Evolutionary conservation across 2,797 vertebrate genomes (phyloP).

Genomic region (Sandelia bainsii): DNA sequence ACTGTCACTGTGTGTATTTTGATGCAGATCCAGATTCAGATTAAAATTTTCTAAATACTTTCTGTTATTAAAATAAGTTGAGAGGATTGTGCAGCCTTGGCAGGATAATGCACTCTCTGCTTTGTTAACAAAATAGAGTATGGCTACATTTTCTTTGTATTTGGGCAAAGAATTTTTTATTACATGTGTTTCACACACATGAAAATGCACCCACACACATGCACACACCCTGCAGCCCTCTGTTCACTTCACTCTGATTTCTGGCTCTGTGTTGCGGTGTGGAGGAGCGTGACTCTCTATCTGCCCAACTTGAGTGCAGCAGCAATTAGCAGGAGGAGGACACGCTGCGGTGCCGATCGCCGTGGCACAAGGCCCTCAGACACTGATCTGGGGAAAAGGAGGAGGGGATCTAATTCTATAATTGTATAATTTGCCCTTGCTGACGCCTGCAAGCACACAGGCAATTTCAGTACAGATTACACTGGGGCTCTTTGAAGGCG

Average conservation of each 20-base stretch:
- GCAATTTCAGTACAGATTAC: conserved; percentile 86
- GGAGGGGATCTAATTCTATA: conserved; percentile 78
- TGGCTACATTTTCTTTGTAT: conserved; percentile 16
- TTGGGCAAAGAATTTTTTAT: not conserved
- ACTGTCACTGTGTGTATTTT: conserved; percentile 8
- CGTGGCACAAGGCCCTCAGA: conserved; percentile 25
- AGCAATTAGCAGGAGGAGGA: conserved; percentile 56
- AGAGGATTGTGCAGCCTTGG: conserved; percentile 13
- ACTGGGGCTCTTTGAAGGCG: conserved; percentile 85
- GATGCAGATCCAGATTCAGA: conserved; percentile 28
- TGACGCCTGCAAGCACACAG: conserved; percentile 82
- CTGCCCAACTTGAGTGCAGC: conserved; percentile 8
- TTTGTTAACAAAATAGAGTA: not conserved
- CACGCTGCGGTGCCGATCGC: conserved; percentile 1
- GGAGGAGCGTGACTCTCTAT: conserved; percentile 45
- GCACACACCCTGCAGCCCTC: conserved; percentile 13
- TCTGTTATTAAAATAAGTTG: conserved; percentile 13
- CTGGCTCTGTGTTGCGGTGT: conserved; percentile 23
- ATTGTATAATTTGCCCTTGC: conserved; percentile 85
- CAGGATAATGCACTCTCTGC: not conserved
- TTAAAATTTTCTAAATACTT: conserved; percentile 5
- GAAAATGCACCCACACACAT: not conserved
- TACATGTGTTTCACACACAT: conserved; percentile 13
- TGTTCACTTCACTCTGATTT: conserved; percentile 19
- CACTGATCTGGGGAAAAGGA: conserved; percentile 64